These are phyloP conservation scores for Aphidius gifuensis DNA, from an alignment of 1,140 invertebrate genomes.

Conservation along the genomic window DNA sequence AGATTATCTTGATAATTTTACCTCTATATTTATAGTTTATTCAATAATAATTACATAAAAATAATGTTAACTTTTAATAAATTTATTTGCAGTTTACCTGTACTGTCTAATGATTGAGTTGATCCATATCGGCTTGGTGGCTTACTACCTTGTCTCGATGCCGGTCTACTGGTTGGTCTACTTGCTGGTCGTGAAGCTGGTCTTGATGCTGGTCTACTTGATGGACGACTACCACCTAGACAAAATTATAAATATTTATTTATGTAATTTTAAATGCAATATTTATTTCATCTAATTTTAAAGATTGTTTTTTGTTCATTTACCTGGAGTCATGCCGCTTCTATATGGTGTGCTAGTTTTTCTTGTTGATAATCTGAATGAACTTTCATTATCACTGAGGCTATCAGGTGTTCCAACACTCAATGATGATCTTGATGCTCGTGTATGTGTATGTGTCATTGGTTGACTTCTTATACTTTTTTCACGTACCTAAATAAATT, in stretches of 20 bases:
- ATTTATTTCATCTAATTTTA: neutral
- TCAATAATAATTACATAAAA: too few species aligned
- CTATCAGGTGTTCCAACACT: conserved; percentile 82
- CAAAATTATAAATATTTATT: conserved; percentile 16
- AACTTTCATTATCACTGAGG: conserved; percentile 81
- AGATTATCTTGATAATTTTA: too few species aligned
- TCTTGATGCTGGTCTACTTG: conserved; percentile 65
- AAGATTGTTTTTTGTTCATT: conserved; percentile 13
- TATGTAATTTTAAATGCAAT: conserved; percentile 1
- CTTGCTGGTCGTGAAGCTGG: conserved; percentile 63
- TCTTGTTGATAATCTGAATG: conserved; percentile 56
- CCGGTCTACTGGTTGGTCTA: conserved; percentile 73
- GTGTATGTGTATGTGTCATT: conserved; percentile 66
- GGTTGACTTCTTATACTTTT: conserved; percentile 80
- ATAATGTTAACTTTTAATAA: too few species aligned
- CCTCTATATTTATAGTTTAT: too few species aligned
- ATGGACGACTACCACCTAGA: conserved; percentile 55
- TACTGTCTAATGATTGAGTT: conserved; percentile 85
- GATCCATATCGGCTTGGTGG: conserved; percentile 91
- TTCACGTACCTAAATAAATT: conserved; percentile 74
- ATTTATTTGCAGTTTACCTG: conserved; percentile 57
- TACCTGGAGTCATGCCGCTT: conserved; percentile 57
- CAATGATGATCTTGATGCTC: conserved; percentile 68
- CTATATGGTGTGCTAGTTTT: conserved; percentile 50
- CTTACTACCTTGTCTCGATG: conserved; percentile 79